Evolutionary conservation across 1,140 invertebrate genomes (phyloP).

Genomic region (Brachionus manjavacas): DNA sequence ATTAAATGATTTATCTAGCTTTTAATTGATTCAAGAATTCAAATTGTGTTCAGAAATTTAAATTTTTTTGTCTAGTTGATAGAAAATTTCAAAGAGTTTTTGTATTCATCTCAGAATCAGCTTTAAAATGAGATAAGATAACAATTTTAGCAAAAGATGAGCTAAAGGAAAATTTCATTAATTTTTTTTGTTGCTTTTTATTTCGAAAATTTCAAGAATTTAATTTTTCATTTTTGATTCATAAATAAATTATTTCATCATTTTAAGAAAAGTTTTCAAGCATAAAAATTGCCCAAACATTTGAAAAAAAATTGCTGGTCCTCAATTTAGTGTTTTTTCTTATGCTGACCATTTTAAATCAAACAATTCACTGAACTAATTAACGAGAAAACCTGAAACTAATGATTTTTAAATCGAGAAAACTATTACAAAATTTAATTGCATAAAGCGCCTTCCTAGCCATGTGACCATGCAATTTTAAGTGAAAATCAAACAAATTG

Average conservation of each 20-base stretch:
- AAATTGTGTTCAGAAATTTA: background rate
- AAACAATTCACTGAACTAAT: background rate
- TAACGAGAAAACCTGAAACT: background rate
- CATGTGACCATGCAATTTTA: background rate
- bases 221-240: background rate
- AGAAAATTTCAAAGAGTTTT: background rate
- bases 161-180: background rate
- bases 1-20: slow-evolving; percentile 30
- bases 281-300: background rate
- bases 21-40: slow-evolving; percentile 30
- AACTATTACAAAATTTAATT: slow-evolving; percentile 7
- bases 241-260: background rate
- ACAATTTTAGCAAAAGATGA: background rate
- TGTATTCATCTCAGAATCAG: background rate
- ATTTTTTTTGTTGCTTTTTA: background rate
- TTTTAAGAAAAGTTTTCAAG: background rate
- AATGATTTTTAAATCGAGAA: slow-evolving; percentile 12
- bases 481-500: background rate
- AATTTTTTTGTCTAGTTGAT: background rate
- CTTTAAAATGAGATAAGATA: background rate
- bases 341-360: background rate
- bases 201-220: background rate
- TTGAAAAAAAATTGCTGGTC: background rate
- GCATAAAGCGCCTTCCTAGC: background rate
- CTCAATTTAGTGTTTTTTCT: background rate